phyloP scores from a whole-genome alignment of 2,888 invertebrate species.

The Dastarcus helophoroides region DNA sequence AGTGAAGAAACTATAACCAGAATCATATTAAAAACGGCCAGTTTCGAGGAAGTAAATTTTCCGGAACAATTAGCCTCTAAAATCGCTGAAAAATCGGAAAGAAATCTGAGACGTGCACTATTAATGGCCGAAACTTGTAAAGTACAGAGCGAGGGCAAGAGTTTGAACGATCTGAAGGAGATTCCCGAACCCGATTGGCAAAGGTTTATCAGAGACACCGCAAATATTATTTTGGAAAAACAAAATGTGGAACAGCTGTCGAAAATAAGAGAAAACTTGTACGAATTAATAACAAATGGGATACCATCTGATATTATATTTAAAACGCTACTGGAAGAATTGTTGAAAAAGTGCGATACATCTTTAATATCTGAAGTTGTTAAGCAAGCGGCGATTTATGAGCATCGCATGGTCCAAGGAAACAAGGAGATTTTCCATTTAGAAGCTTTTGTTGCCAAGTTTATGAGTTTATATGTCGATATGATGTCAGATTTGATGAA shows the following conservation, averaged over 20 bases:
- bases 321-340: slow-evolving; percentile 69
- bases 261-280: slow-evolving; percentile 77
- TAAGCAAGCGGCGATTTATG: slow-evolving; percentile 77
- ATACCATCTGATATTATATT: slow-evolving; percentile 91
- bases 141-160: slow-evolving; percentile 81
- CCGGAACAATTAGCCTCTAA: slow-evolving; percentile 64
- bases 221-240: slow-evolving; percentile 45
- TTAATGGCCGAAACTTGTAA: slow-evolving; percentile 89
- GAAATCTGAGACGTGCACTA: slow-evolving; percentile 86
- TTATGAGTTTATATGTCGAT: slow-evolving; percentile 88
- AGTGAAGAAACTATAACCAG: slow-evolving; percentile 59
- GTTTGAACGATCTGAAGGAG: slow-evolving; percentile 55
- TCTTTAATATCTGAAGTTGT: slow-evolving; percentile 77
- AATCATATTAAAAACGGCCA: slow-evolving; percentile 9
- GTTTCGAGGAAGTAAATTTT: slow-evolving; percentile 58
- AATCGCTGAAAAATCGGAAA: slow-evolving; percentile 66
- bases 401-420: slow-evolving; percentile 85
- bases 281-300: slow-evolving; percentile 87
- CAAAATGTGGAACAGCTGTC: slow-evolving; percentile 77
- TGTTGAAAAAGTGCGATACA: slow-evolving; percentile 83
- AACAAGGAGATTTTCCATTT: slow-evolving; percentile 93
- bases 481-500: slow-evolving; percentile 66
- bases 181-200: slow-evolving; percentile 92
- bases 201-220: slow-evolving; percentile 74
- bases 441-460: slow-evolving; percentile 93